A percentile compares a stretch with the other conserved stretches of the same genome.
These are phyloP conservation scores for Gallinago solitaria DNA, from an alignment of 2,797 vertebrate species.

Conservation along the genomic window DNA sequence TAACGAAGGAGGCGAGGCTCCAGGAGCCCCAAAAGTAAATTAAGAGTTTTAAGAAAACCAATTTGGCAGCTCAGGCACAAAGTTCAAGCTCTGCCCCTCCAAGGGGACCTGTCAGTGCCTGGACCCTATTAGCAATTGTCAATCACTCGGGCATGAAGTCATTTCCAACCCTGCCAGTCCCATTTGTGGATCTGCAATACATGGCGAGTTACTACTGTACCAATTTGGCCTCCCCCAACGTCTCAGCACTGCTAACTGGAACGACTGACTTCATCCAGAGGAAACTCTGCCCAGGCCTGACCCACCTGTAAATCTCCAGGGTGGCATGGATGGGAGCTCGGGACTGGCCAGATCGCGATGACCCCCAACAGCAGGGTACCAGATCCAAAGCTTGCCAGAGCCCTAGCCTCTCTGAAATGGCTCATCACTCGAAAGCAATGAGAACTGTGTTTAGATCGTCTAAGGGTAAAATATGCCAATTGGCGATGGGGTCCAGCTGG, in stretches of 20 bases:
- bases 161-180: conserved; percentile 39
- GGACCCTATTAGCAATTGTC: conserved; percentile 56
- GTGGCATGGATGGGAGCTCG: rapidly evolving
- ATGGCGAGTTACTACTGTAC: not conserved
- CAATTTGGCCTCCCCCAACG: not conserved
- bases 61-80: conserved; percentile 49
- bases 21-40: conserved; percentile 38
- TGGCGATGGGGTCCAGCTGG: not conserved
- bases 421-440: not conserved
- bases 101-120: not conserved
- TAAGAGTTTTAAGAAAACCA: conserved; percentile 45
- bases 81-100: conserved; percentile 14
- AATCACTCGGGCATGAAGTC: conserved; percentile 18
- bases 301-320: not conserved
- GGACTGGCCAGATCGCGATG: not conserved
- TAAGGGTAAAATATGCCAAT: not conserved
- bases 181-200: not conserved
- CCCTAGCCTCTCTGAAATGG: not conserved
- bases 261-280: conserved; percentile 5
- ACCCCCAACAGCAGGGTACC: not conserved
- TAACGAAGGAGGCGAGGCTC: conserved; percentile 20
- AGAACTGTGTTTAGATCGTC: not conserved
- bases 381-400: not conserved
- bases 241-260: not conserved
- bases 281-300: not conserved